phyloP scores from a whole-genome alignment of 2,888 invertebrate species.

The Himalopsyche tibetana region DNA sequence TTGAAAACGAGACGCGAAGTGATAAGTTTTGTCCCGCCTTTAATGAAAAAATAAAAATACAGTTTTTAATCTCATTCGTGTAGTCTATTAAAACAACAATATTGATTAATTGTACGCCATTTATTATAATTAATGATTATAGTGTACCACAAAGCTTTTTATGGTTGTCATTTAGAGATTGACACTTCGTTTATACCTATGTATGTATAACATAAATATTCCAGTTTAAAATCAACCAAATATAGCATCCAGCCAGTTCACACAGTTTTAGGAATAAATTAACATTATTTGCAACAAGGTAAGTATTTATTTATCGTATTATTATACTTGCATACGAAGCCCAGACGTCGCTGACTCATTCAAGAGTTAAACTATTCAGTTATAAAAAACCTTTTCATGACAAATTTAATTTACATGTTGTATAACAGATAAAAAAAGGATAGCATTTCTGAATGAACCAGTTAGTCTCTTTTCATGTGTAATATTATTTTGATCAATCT shows the following conservation, averaged over 20 bases:
- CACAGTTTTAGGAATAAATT: slow-evolving; percentile 35
- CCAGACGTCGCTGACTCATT: slow-evolving; percentile 4
- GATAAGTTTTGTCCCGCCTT: no score
- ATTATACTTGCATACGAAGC: background rate
- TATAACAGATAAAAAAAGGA: no score
- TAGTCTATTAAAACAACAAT: no score
- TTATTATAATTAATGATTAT: no score
- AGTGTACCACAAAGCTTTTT: background rate
- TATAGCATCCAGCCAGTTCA: slow-evolving; percentile 28
- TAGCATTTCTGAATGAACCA: no score
- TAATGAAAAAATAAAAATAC: no score
- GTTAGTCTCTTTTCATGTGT: no score
- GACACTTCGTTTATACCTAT: background rate
- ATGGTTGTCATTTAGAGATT: background rate
- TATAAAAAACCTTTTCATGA: background rate
- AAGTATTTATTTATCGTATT: background rate
- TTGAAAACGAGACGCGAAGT: no score
- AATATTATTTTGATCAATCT: no score
- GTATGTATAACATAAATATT: background rate
- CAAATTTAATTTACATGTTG: no score
- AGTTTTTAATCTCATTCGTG: no score
- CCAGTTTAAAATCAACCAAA: slow-evolving; percentile 24
- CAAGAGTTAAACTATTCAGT: slow-evolving; percentile 3
- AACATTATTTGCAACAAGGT: background rate
- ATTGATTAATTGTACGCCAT: no score